A percentile compares a stretch with the other conserved stretches of the same genome.
phyloP scores from a whole-genome alignment of 2,797 vertebrate species.

The Hypotaenidia okinawae region DNA sequence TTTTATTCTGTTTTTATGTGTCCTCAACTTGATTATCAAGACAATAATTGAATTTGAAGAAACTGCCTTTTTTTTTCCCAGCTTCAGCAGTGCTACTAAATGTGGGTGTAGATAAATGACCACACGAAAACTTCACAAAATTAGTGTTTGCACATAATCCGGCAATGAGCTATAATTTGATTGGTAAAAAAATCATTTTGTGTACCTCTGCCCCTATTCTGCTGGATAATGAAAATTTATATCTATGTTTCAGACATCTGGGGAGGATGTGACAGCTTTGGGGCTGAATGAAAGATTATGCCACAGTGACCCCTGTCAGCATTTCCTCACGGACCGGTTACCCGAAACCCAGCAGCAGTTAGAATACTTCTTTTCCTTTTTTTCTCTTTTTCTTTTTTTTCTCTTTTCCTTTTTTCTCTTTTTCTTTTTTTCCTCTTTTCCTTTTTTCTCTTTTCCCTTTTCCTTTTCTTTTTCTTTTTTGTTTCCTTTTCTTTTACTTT shows the following conservation, averaged over 20 bases:
- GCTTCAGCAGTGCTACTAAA: conserved; percentile 75
- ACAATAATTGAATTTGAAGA: conserved; percentile 80
- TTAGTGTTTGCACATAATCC: conserved; percentile 86
- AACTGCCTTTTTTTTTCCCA: conserved; percentile 69
- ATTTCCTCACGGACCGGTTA: conserved; percentile 84
- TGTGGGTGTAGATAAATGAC: conserved; percentile 84
- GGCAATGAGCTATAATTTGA: conserved; percentile 86
- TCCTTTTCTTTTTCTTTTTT: conserved; percentile 11
- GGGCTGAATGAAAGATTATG: conserved; percentile 88
- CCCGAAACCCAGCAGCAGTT: conserved; percentile 83
- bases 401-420: background rate
- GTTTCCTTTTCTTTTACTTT: background rate
- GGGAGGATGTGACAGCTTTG: conserved; percentile 87
- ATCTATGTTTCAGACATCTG: conserved; percentile 86
- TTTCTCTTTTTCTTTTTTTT: background rate
- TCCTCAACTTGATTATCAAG: conserved; percentile 79
- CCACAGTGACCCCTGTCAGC: conserved; percentile 88
- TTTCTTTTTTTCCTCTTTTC: background rate
- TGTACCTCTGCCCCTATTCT: conserved; percentile 87
- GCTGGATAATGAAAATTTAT: conserved; percentile 89
- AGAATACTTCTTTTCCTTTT: conserved; percentile 65
- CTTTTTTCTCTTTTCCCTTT: background rate
- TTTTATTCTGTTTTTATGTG: conserved; percentile 78
- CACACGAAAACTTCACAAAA: conserved; percentile 85
- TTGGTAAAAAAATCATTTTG: conserved; percentile 88